A percentile compares a stretch with the other conserved stretches of the same genome.
These are phyloP conservation scores for Heliconius hewitsoni DNA, from an alignment of 1,140 invertebrate species.

Conservation along the genomic window DNA sequence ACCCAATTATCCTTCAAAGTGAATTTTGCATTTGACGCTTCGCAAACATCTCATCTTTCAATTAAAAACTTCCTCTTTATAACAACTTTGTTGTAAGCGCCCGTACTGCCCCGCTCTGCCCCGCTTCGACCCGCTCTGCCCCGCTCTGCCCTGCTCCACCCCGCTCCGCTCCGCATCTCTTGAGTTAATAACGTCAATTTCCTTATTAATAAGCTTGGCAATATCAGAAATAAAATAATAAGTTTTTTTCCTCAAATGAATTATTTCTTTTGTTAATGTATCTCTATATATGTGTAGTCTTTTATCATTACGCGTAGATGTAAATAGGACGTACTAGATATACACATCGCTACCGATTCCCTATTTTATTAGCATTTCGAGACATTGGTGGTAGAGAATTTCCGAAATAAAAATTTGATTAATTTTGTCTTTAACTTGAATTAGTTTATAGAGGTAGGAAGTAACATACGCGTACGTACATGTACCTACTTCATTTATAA, in stretches of 20 bases:
- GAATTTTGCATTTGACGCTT: constrained; percentile 29
- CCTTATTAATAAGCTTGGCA: constrained; percentile 13
- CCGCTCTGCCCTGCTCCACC: not conserved
- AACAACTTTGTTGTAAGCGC: constrained; percentile 16
- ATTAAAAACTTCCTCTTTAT: constrained; percentile 28
- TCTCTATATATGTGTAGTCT: not conserved
- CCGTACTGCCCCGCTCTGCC: not conserved
- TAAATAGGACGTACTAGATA: too few species aligned
- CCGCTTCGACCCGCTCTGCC: not conserved
- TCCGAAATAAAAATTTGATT: too few species aligned
- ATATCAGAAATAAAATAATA: not conserved
- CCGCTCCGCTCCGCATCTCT: not conserved
- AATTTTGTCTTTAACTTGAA: not conserved
- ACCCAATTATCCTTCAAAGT: constrained; percentile 27
- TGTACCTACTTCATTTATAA: too few species aligned
- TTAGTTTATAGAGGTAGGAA: not conserved
- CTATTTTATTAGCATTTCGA: too few species aligned
- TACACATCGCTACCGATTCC: too few species aligned
- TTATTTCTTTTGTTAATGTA: not conserved
- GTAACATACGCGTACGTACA: too few species aligned
- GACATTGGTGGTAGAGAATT: too few species aligned
- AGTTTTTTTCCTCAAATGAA: not conserved
- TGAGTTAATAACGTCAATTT: constrained; percentile 8
- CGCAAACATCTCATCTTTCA: constrained; percentile 26
- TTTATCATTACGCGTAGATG: not conserved